These are phyloP conservation scores for Botrylloides violaceus DNA, from an alignment of 23 tunicate species.

Conservation along the genomic window DNA sequence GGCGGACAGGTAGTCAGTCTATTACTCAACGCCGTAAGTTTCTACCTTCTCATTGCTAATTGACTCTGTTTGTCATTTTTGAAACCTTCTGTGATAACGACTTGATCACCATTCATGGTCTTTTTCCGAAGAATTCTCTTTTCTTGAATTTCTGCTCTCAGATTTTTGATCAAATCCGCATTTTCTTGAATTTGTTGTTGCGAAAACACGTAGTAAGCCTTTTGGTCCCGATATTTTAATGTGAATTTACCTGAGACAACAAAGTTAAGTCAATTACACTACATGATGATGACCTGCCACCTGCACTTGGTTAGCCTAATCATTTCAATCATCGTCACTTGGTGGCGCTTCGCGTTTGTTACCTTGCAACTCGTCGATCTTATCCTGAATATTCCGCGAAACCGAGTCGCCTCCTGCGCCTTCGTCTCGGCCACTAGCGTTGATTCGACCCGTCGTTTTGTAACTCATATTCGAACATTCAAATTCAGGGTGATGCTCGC, in stretches of 20 bases:
- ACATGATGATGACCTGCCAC: not conserved
- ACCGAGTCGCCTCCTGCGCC: conserved; percentile 29
- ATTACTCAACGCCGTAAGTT: too few relatives aligned
- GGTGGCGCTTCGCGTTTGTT: too few relatives aligned
- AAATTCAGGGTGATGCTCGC: too few relatives aligned
- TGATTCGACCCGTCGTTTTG: not conserved
- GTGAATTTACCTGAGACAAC: conserved; percentile 37
- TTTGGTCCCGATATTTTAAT: conserved; percentile 41
- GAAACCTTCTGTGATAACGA: conserved; percentile 49
- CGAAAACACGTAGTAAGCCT: conserved; percentile 40
- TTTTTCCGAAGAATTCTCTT: conserved; percentile 27
- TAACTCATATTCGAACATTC: not conserved
- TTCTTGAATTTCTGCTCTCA: conserved; percentile 47
- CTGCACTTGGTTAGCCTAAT: not conserved
- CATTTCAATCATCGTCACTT: not conserved
- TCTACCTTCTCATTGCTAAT: conserved; percentile 60
- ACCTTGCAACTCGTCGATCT: conserved; percentile 42
- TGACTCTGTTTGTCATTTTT: conserved; percentile 36
- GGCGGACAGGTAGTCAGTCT: too few relatives aligned
- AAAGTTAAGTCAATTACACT: not conserved
- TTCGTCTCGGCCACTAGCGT: not conserved
- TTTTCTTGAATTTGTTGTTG: conserved; percentile 59
- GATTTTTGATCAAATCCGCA: conserved; percentile 25
- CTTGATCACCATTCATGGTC: conserved; percentile 44
- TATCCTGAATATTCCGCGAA: conserved; percentile 45